These are phyloP conservation scores for Thereva unica DNA, from an alignment of 2,888 invertebrate species.

Conservation along the genomic window DNA sequence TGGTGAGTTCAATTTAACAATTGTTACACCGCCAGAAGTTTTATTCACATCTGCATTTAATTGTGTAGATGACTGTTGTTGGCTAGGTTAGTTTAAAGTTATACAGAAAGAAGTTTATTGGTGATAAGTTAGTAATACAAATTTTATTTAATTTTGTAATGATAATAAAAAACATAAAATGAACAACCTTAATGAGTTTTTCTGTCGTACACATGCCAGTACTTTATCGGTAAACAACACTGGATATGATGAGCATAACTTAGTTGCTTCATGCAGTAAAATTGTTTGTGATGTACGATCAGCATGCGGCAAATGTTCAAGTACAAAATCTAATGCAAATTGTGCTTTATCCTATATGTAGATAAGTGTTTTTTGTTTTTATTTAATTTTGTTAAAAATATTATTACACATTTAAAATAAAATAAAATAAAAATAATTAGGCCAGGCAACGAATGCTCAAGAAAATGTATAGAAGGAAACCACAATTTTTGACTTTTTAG, in stretches of 20 bases:
- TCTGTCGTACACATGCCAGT: conserved; percentile 72
- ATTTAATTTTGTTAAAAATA: conserved; percentile 1
- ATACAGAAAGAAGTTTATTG: conserved; percentile 1
- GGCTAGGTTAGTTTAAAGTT: conserved; percentile 45
- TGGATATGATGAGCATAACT: conserved; percentile 79
- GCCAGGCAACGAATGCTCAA: too few species aligned
- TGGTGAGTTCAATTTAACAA: conserved; percentile 72
- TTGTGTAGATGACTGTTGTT: conserved; percentile 50
- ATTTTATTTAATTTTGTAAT: not conserved
- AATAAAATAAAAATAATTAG: too few species aligned
- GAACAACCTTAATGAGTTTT: conserved; percentile 60
- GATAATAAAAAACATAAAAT: conserved; percentile 3
- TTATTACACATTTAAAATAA: not conserved
- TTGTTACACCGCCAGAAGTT: conserved; percentile 76
- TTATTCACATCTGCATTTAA: conserved; percentile 63
- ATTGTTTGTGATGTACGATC: conserved; percentile 76
- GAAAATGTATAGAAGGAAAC: too few species aligned
- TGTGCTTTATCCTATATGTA: conserved; percentile 72
- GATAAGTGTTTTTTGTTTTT: conserved; percentile 28
- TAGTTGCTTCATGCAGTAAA: conserved; percentile 77
- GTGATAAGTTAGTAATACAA: conserved; percentile 6
- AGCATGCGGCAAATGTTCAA: conserved; percentile 72
- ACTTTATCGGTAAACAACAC: conserved; percentile 79
- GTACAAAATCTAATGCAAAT: conserved; percentile 79
- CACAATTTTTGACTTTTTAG: too few species aligned